Evolutionary conservation across 2,113 vertebrate genomes (phyloP).

Genomic region (Chaenogobius annularis): DNA sequence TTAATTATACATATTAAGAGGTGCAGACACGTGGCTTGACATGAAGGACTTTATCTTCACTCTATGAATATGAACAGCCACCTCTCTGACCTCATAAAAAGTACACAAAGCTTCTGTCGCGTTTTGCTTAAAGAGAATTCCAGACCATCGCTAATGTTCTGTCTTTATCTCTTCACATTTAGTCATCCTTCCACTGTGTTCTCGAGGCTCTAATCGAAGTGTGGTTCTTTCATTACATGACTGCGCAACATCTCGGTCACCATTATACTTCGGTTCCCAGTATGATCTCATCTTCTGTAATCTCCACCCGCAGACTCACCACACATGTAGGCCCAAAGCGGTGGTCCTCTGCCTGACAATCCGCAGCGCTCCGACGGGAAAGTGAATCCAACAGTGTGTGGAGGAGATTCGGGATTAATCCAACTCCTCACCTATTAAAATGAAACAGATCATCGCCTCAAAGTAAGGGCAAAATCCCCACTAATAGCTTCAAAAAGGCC

Average conservation of each 20-base stretch:
- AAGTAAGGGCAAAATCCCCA: constrained; percentile 52
- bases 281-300: constrained; percentile 36
- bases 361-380: constrained; percentile 38
- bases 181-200: not conserved
- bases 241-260: constrained; percentile 20
- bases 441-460: constrained; percentile 60
- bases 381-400: constrained; percentile 28
- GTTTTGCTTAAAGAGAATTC: not conserved
- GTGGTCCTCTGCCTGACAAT: constrained; percentile 53
- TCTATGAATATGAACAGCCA: not conserved
- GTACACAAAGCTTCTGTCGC: not conserved
- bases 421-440: constrained; percentile 66
- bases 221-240: constrained; percentile 25
- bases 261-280: constrained; percentile 7
- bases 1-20: not conserved
- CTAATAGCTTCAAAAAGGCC: constrained; percentile 38
- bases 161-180: not conserved
- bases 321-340: constrained; percentile 16
- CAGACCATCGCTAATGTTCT: not conserved
- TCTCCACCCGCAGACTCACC: constrained; percentile 33
- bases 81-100: not conserved
- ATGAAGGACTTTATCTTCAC: not conserved
- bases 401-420: constrained; percentile 49
- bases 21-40: not conserved
- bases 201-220: constrained; percentile 16